Base-by-base conservation (phyloP, 2,113 vertebrate species). In the Periophthalmus modestus region DNA sequence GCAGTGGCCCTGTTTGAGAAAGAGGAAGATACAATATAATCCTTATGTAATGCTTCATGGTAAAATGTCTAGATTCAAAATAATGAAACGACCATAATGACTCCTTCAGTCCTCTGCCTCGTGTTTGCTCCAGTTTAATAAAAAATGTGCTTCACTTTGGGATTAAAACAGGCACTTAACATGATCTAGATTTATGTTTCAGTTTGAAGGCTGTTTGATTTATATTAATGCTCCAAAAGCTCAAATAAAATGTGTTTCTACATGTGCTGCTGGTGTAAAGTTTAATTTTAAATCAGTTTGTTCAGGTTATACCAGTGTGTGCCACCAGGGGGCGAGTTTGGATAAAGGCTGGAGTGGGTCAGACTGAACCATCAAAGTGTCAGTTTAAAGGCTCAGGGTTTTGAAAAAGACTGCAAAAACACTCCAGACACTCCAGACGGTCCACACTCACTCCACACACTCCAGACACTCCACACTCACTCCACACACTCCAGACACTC, bases 241-340 rank as follows among this genome's bases (percentile, higher is more conserved):
- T 78, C 14, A 21, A 67, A 3, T 67, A 24, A 85, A 75, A 87
- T 87, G 54, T 69, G 62, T 86, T 88, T 88, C 86, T 85, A 87
- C 75, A 72, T 73, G 34, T n/a, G 67, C 46, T 23, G 73, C 28
- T 68, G 62, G 24, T 0, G 18, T 13, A 74, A 57, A 2, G 71
- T 66, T 10, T 21, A 21, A 2, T 57, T 43, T 58, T 5, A 55
- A n/a, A n/a, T n/a, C 70, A 24, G 11, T 39, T 23, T 63, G 5
- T 58, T 46, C 62, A 54, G 65, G 70, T 2, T 46, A 16, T 66
- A 13, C n/a, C 24, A 5, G 3, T 67, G 24, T 67, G 76, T 47
- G n/a, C 71, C 48, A 80, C 63, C 66, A 23, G 76, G 69, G 81
- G 55, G 57, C 18, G 71, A 36, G 55, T 28, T 68, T 43, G 39